Percentiles rank a stretch among this genome's conserved stretches.
phyloP scores from a whole-genome alignment of 2,113 vertebrate species.

The Myrmophylax atrothorax region DNA sequence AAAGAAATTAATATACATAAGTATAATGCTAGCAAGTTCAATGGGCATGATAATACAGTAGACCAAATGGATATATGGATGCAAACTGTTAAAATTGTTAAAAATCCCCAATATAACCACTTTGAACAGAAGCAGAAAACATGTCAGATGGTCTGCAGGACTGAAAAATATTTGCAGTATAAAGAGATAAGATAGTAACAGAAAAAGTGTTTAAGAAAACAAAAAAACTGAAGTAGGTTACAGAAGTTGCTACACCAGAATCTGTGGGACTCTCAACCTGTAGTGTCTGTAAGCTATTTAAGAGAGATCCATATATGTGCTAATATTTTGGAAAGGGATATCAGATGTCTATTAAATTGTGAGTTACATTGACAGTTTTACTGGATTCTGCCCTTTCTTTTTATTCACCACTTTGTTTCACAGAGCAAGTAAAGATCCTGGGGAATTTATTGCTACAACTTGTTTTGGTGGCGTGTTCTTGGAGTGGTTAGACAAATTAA shows the following conservation, averaged over 20 bases:
- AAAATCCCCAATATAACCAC: not conserved
- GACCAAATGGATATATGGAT: not conserved
- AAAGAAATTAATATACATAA: not conserved
- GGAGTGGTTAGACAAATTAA: not conserved
- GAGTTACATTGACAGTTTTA: not conserved
- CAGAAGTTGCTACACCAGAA: not conserved
- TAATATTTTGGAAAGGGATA: not conserved
- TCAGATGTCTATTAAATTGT: not conserved
- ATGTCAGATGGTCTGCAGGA: not conserved
- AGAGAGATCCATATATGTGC: not conserved
- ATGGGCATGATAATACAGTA: not conserved
- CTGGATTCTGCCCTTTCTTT: not conserved
- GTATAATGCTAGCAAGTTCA: not conserved
- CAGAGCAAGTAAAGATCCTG: not conserved
- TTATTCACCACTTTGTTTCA: not conserved
- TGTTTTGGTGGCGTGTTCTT: not conserved
- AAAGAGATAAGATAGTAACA: not conserved
- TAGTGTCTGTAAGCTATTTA: not conserved
- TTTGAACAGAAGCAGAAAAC: not conserved
- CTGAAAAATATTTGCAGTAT: not conserved
- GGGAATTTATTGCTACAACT: not conserved
- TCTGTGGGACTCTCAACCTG: not conserved
- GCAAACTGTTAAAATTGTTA: not conserved
- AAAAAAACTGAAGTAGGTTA: not conserved
- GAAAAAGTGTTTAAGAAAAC: not conserved